Base-by-base conservation (phyloP, 2,888 invertebrate species). In the Nezara viridula region DNA sequence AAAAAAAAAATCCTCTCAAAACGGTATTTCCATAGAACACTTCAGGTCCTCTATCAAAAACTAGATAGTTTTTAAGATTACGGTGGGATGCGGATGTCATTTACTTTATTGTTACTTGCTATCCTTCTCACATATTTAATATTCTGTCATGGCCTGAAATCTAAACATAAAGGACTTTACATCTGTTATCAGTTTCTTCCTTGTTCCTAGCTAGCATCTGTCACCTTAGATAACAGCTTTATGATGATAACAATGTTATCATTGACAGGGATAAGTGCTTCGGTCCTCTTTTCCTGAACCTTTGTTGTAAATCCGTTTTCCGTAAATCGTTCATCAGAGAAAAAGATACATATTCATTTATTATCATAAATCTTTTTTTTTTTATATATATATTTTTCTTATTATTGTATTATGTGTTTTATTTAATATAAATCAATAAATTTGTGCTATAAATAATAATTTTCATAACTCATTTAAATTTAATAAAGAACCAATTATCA, bases 241-340 rank as follows among this genome's bases (percentile, higher is more conserved):
- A 44, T 44, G 44, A 24, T 77, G 77, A 81, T 81, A 81, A 44
- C 77, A 24, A n/a, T 81, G 81, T 81, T 81, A 81, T 81, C 81
- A 44, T n/a, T 44, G 44, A 44, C 44, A 14, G 14, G n/a, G 12
- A n/a, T 81, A 37, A 81, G 81, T 81, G 81, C n/a, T 37, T 44
- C 12, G 5, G 24, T 81, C 44, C n/a, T 81, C 9, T 47, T 44
- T 77, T 81, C 81, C 47, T 81, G n/a, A 9, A 37, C 19, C 66
- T 27, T 27, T 37, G 32, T 37, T 3, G 37, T 73, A 19, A 37
- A 32, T 9, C 66, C 37, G 7, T 73, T 73, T 37, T 21, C 27
- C 27, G 2, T 60, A 10, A 60, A 60, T 10, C n/a, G 14, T n/a
- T 55, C 19, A 55, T 21, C 21, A 50, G 2, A 21, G 21, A 21